A percentile compares a stretch with the other conserved stretches of the same genome.
Conservation (phyloP, 2,888 invertebrate species). For the Eupeodes luniger region DNA sequence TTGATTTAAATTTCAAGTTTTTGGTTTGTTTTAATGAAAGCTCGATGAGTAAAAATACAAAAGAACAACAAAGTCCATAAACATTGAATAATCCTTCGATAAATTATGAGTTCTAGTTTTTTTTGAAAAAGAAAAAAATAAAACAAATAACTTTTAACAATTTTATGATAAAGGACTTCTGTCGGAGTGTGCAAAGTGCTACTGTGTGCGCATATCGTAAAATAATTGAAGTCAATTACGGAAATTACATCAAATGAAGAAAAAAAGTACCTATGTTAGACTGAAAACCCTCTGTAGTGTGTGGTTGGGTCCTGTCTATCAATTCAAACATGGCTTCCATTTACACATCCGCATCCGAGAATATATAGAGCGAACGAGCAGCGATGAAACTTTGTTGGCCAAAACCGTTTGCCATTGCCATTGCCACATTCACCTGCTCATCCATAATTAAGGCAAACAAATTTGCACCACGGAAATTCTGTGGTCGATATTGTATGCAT, state of each 20-base stretch:
- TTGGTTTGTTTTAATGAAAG: not conserved
- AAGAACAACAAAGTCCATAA: not conserved
- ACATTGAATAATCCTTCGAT: not conserved
- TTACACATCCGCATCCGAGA: constrained; percentile 33
- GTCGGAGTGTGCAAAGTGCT: not conserved
- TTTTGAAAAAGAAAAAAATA: not conserved
- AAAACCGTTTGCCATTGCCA: constrained; percentile 48
- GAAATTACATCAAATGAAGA: constrained; percentile 54
- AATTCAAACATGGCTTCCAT: constrained; percentile 13
- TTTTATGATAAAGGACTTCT: no score
- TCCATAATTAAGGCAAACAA: constrained; percentile 62
- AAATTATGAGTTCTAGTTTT: not conserved
- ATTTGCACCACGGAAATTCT: constrained; percentile 11
- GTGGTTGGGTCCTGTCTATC: not conserved
- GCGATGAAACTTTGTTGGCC: constrained; percentile 45
- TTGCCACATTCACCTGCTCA: constrained; percentile 50
- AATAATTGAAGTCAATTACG: constrained; percentile 61
- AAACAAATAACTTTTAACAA: no score
- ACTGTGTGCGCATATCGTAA: constrained; percentile 3
- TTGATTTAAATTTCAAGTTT: constrained; percentile 9
- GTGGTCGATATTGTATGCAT: not conserved
- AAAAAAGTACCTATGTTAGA: constrained; percentile 20
- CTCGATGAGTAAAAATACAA: not conserved
- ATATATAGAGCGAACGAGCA: not conserved
- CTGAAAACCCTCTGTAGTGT: not conserved